phyloP scores from a whole-genome alignment of 1,140 invertebrate species.

The Trinorchestia longiramus region DNA sequence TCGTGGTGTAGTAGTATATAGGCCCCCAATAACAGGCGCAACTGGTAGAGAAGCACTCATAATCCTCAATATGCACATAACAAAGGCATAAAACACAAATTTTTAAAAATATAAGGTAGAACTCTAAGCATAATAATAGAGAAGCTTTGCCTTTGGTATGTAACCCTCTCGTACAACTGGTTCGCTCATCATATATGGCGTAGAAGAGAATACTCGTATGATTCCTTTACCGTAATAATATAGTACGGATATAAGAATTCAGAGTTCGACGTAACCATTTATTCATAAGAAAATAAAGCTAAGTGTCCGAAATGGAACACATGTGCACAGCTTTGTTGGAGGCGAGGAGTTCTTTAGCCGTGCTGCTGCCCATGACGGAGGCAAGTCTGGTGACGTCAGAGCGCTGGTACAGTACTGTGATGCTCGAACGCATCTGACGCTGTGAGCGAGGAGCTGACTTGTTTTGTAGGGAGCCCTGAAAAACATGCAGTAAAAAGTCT shows the following conservation, averaged over 20 bases:
- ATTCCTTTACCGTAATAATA: background rate
- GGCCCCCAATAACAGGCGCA: too few relatives aligned
- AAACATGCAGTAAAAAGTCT: too few relatives aligned
- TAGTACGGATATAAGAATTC: background rate
- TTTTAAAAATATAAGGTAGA: too few relatives aligned
- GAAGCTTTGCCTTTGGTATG: too few relatives aligned
- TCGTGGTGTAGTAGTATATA: too few relatives aligned
- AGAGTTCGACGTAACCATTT: background rate
- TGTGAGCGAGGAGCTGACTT: background rate
- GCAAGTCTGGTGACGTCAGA: conserved; percentile 23
- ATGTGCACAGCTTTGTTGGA: conserved; percentile 38
- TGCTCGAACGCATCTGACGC: background rate
- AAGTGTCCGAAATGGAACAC: conserved; percentile 12
- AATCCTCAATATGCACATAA: too few relatives aligned
- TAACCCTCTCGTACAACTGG: too few relatives aligned
- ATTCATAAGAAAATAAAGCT: background rate
- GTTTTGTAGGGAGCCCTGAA: conserved; percentile 24
- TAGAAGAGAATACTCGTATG: too few relatives aligned
- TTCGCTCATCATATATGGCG: too few relatives aligned
- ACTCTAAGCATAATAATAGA: too few relatives aligned
- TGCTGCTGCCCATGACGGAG: conserved; percentile 29
- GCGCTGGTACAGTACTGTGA: conserved; percentile 32
- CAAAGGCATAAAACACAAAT: too few relatives aligned
- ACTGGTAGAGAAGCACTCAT: too few relatives aligned
- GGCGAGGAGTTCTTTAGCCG: background rate